Percentiles rank a stretch among this genome's conserved stretches.
Evolutionary conservation across 1,140 invertebrate genomes (phyloP).

Genomic region (Stegodyphus dumicola): DNA sequence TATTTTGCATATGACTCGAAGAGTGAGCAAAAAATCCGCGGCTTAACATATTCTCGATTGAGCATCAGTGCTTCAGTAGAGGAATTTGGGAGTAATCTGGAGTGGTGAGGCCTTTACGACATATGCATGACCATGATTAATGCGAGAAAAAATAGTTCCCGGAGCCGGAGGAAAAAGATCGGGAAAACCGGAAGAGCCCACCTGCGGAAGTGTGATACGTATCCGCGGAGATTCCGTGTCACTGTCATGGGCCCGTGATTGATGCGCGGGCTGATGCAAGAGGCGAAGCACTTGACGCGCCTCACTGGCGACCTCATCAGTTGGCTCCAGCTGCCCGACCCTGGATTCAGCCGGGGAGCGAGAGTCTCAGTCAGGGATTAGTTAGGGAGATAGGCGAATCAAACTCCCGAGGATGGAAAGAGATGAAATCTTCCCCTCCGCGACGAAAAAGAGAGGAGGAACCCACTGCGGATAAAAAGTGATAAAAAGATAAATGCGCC

Average conservation of each 20-base stretch:
- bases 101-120: conserved; percentile 45
- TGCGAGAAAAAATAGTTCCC: conserved; percentile 60
- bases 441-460: background rate
- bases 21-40: conserved; percentile 20
- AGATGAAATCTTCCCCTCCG: conserved; percentile 34
- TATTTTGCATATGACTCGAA: conserved; percentile 3
- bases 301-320: conserved; percentile 53
- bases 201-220: conserved; percentile 61
- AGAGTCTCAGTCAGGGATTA: conserved; percentile 46
- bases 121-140: conserved; percentile 61
- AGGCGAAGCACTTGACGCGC: conserved; percentile 50
- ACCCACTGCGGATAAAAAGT: conserved; percentile 47
- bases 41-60: conserved; percentile 56
- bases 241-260: conserved; percentile 51
- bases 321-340: conserved; percentile 30
- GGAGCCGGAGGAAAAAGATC: conserved; percentile 24
- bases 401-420: conserved; percentile 47
- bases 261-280: conserved; percentile 37
- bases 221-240: conserved; percentile 60
- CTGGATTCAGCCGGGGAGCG: conserved; percentile 10
- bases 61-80: conserved; percentile 53
- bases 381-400: conserved; percentile 56
- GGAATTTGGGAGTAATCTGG: conserved; percentile 51
- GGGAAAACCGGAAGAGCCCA: conserved; percentile 58
- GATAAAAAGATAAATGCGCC: conserved; percentile 59